phyloP scores from a whole-genome alignment of 2,113 vertebrate species.

The Leptocoma aspasia region DNA sequence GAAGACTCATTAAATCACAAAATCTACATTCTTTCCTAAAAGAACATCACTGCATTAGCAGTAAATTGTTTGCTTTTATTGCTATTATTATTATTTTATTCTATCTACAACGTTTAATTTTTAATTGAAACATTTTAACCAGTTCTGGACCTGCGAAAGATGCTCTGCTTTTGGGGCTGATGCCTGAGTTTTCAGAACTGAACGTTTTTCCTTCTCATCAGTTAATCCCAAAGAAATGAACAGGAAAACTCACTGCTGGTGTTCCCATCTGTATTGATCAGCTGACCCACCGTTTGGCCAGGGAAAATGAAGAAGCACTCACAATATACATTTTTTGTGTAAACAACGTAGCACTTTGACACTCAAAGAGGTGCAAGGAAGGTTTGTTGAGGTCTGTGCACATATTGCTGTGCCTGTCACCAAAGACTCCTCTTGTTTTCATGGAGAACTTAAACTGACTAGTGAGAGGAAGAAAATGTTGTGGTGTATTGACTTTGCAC shows the following conservation, averaged over 20 bases:
- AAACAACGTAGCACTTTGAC: background rate
- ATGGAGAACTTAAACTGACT: background rate
- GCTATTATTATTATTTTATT: background rate
- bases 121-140: background rate
- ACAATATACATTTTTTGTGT: background rate
- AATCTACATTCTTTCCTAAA: background rate
- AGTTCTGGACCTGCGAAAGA: background rate
- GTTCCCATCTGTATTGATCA: background rate
- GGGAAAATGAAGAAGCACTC: background rate
- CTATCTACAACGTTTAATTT: background rate
- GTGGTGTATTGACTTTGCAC: background rate
- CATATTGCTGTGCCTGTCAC: background rate
- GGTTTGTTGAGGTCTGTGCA: background rate
- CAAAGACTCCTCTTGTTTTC: background rate
- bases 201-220: background rate
- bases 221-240: background rate
- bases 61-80: background rate
- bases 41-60: background rate
- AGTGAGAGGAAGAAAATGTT: background rate
- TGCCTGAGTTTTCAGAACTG: background rate
- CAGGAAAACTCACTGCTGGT: background rate
- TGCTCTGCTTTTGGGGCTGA: background rate
- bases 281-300: background rate
- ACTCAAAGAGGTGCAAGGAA: background rate
- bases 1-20: background rate